These are phyloP conservation scores for Dreissena rostriformis DNA, from an alignment of 1,140 invertebrate genomes.

Conservation along the genomic window DNA sequence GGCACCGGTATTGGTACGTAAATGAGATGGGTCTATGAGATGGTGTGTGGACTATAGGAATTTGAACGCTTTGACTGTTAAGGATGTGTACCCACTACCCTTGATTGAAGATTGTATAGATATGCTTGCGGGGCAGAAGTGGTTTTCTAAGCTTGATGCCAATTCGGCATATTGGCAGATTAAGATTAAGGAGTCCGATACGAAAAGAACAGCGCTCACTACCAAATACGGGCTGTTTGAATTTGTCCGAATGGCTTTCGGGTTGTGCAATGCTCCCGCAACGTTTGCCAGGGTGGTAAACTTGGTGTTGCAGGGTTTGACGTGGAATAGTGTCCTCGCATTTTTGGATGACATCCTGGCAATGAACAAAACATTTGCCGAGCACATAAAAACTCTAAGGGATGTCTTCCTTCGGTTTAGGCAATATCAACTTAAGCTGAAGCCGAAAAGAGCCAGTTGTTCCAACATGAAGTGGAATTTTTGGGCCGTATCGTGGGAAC, in stretches of 20 bases:
- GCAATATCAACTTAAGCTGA: slow-evolving; percentile 41
- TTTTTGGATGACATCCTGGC: slow-evolving; percentile 62
- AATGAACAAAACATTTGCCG: slow-evolving; percentile 18
- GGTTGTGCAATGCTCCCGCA: slow-evolving; percentile 30
- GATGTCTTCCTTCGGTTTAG: slow-evolving; percentile 30
- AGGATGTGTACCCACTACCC: slow-evolving; percentile 27
- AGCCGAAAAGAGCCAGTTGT: slow-evolving; percentile 45
- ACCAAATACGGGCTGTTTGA: slow-evolving; percentile 59
- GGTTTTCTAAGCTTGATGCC: slow-evolving; percentile 30
- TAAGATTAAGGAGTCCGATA: not conserved
- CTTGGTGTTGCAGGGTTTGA: slow-evolving; percentile 32
- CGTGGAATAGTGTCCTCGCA: slow-evolving; percentile 19
- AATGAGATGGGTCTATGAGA: slow-evolving; percentile 14
- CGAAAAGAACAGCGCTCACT: slow-evolving; percentile 52
- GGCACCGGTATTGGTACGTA: slow-evolving; percentile 23
- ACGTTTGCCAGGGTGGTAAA: slow-evolving; percentile 41
- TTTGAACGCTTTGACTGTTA: slow-evolving; percentile 18
- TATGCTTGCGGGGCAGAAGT: slow-evolving; percentile 11
- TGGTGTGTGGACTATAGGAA: slow-evolving; percentile 40
- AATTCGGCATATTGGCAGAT: slow-evolving; percentile 37
- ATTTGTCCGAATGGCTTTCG: slow-evolving; percentile 56
- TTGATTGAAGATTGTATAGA: slow-evolving; percentile 24
- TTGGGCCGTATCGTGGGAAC: slow-evolving; percentile 21
- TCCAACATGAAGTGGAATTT: slow-evolving; percentile 61
- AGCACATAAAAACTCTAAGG: slow-evolving; percentile 1